These are phyloP conservation scores for Silurus glanis DNA, from an alignment of 2,113 vertebrate species.

Conservation along the genomic window DNA sequence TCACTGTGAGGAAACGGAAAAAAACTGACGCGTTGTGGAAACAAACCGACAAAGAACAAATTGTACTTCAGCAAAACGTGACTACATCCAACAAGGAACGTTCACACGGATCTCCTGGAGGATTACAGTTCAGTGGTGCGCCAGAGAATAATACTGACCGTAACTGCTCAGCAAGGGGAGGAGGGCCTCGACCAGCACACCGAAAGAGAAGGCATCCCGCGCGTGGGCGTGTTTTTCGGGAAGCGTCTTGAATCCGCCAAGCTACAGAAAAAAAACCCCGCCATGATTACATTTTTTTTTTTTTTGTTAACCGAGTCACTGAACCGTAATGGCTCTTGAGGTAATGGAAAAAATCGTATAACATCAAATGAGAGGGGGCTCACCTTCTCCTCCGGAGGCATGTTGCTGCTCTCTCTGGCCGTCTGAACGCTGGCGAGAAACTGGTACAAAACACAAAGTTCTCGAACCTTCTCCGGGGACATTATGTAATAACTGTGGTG, in stretches of 20 bases:
- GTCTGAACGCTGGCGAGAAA: constrained; percentile 82
- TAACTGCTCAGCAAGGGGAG: constrained; percentile 76
- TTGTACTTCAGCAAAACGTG: neutral
- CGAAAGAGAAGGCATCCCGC: constrained; percentile 89
- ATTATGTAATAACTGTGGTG: too few relatives aligned
- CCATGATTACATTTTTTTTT: neutral
- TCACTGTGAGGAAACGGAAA: neutral
- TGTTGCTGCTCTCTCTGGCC: constrained; percentile 76
- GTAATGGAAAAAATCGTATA: constrained; percentile 17
- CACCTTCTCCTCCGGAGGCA: constrained; percentile 91
- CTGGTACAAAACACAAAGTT: constrained; percentile 63
- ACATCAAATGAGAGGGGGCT: neutral
- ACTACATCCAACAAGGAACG: neutral
- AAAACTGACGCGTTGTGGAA: neutral
- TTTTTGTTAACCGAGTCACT: constrained; percentile 19
- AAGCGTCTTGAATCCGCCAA: constrained; percentile 81
- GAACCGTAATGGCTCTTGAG: neutral
- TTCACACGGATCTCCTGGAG: neutral
- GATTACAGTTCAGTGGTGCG: neutral
- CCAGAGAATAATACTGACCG: constrained; percentile 73
- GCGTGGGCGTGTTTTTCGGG: constrained; percentile 80
- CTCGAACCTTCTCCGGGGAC: neutral
- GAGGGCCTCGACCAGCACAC: constrained; percentile 81
- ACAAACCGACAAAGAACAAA: neutral
- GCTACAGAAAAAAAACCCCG: constrained; percentile 67